Evolutionary conservation across 2,888 invertebrate genomes (phyloP).

Genomic region (Sphaerolaimus hirsutus): DNA sequence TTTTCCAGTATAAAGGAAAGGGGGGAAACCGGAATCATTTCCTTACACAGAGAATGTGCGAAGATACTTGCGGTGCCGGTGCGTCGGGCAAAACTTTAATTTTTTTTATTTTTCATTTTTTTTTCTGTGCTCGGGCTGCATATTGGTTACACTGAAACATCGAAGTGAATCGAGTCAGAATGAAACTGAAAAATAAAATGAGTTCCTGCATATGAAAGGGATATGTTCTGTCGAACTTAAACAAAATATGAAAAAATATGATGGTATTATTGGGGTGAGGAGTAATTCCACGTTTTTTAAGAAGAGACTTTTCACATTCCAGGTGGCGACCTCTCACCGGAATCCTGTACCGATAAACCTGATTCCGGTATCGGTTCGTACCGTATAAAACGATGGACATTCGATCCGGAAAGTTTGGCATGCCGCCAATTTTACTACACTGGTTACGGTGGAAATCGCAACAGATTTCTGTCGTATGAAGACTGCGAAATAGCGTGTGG

Average conservation of each 20-base stretch:
- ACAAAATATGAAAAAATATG: too few relatives aligned
- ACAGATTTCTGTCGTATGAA: neutral
- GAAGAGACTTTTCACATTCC: too few relatives aligned
- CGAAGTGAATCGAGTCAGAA: too few relatives aligned
- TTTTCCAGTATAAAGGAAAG: neutral
- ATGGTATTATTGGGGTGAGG: too few relatives aligned
- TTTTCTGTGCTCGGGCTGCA: too few relatives aligned
- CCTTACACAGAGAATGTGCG: conserved; percentile 12
- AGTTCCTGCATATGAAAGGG: too few relatives aligned
- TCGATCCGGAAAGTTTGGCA: neutral
- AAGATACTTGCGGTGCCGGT: conserved; percentile 8
- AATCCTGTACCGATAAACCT: neutral
- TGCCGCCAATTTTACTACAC: neutral
- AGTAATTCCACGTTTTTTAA: too few relatives aligned
- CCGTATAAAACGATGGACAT: neutral
- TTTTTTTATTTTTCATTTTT: neutral
- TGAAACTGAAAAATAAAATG: too few relatives aligned
- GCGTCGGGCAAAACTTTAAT: too few relatives aligned
- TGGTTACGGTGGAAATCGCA: neutral
- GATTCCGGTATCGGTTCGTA: neutral
- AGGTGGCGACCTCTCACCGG: neutral
- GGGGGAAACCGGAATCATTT: conserved; percentile 6
- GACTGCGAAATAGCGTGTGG: neutral
- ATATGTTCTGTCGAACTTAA: too few relatives aligned
- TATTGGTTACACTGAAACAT: too few relatives aligned